Percentiles rank a stretch among this genome's conserved stretches.
Evolutionary conservation across 2,113 vertebrate genomes (phyloP).

Genomic region (Thomomys bottae): DNA sequence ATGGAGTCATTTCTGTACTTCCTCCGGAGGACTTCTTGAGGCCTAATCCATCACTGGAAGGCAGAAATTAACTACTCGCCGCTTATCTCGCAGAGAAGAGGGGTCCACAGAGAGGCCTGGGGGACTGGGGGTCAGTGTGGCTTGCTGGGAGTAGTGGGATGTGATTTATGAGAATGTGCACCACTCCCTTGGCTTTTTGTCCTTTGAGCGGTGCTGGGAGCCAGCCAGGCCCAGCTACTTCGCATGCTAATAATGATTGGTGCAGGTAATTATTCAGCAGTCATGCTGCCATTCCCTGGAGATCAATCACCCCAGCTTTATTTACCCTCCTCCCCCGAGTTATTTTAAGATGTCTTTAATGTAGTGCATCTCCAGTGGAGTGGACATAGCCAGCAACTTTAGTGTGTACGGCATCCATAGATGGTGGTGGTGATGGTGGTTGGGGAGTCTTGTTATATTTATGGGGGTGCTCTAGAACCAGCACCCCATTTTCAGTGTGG

Average conservation of each 20-base stretch:
- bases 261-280: conserved; percentile 84
- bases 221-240: conserved; percentile 78
- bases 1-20: conserved; percentile 72
- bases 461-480: background rate
- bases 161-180: conserved; percentile 84
- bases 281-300: conserved; percentile 82
- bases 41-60: conserved; percentile 80
- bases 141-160: conserved; percentile 70
- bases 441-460: background rate
- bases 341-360: conserved; percentile 74
- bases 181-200: conserved; percentile 81
- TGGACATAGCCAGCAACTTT: background rate
- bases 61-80: conserved; percentile 75
- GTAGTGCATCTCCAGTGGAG: conserved; percentile 31
- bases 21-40: conserved; percentile 71
- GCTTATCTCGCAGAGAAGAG: conserved; percentile 74
- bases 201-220: conserved; percentile 82
- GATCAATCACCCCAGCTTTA: conserved; percentile 83
- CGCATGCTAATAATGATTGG: conserved; percentile 86
- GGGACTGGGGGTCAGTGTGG: conserved; percentile 71
- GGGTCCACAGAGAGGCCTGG: conserved; percentile 54
- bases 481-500: background rate
- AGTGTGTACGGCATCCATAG: background rate
- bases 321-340: conserved; percentile 82
- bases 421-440: background rate